These are phyloP conservation scores for Sinopyrophorus schimmeli DNA, from an alignment of 2,888 invertebrate species.

Conservation along the genomic window DNA sequence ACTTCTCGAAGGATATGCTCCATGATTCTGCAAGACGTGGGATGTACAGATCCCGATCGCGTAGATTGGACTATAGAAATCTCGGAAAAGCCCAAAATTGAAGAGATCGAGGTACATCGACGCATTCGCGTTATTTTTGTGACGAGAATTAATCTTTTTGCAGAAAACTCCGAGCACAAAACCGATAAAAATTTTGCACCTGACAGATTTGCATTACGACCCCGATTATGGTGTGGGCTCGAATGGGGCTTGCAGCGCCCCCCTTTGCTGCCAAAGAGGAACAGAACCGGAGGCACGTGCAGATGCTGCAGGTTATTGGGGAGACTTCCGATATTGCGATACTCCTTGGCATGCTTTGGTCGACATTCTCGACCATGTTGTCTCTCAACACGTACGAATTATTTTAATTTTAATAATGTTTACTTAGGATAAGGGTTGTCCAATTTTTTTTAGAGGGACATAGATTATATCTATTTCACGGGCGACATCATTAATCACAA, in stretches of 20 bases:
- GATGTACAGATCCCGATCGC: conserved; percentile 42
- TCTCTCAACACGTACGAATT: conserved; percentile 23
- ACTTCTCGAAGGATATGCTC: conserved; percentile 62
- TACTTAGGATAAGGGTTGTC: too few species aligned
- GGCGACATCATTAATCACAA: conserved; percentile 88
- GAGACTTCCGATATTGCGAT: conserved; percentile 79
- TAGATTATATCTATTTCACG: conserved; percentile 76
- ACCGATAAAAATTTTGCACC: conserved; percentile 57
- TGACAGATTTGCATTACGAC: conserved; percentile 80
- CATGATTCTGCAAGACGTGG: conserved; percentile 57
- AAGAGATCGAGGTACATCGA: conserved; percentile 60
- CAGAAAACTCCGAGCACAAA: neutral
- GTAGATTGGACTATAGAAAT: conserved; percentile 43
- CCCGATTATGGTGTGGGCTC: conserved; percentile 67
- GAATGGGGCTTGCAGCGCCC: conserved; percentile 70
- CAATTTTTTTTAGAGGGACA: conserved; percentile 44
- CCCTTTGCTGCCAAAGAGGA: conserved; percentile 69
- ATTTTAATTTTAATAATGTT: neutral
- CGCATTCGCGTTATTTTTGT: too few species aligned
- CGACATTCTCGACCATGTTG: conserved; percentile 54
- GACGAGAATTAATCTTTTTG: too few species aligned
- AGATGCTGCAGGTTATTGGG: conserved; percentile 71
- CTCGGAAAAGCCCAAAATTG: conserved; percentile 22
- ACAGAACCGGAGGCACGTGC: conserved; percentile 49
- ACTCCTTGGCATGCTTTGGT: conserved; percentile 69